A percentile compares a stretch with the other conserved stretches of the same genome.
phyloP scores from a whole-genome alignment of 2,113 vertebrate species.

The Mobula birostris region DNA sequence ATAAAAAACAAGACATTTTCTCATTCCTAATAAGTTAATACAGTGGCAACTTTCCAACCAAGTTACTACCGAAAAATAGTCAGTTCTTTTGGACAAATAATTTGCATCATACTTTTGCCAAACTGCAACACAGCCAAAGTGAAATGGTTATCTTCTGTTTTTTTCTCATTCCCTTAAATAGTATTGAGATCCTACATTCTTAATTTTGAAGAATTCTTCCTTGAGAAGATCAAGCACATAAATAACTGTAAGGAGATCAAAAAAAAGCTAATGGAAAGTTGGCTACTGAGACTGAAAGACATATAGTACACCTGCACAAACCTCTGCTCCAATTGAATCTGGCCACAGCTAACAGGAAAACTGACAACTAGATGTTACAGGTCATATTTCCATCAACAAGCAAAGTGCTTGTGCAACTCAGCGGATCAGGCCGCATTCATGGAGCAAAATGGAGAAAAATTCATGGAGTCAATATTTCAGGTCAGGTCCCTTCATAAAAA shows the following conservation, averaged over 20 bases:
- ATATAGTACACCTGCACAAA: no score
- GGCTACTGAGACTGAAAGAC: no score
- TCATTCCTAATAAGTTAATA: background rate
- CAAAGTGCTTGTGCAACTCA: no score
- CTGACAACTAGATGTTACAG: no score
- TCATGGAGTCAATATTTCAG: no score
- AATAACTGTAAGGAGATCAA: background rate
- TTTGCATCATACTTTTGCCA: background rate
- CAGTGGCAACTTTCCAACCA: background rate
- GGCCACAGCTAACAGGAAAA: no score
- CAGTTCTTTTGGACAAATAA: background rate
- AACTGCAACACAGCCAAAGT: background rate
- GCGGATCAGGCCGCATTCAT: no score
- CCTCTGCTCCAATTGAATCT: no score
- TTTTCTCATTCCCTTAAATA: no score
- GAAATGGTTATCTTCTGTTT: background rate
- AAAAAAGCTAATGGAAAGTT: background rate
- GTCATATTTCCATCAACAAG: no score
- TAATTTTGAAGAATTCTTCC: background rate
- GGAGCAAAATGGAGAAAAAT: no score
- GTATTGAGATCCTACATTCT: background rate
- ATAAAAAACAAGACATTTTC: background rate
- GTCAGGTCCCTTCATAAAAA: no score
- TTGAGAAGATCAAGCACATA: background rate
- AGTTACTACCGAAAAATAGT: background rate